phyloP scores from a whole-genome alignment of 1,140 invertebrate genomes.

The Brachionus calyciflorus region DNA sequence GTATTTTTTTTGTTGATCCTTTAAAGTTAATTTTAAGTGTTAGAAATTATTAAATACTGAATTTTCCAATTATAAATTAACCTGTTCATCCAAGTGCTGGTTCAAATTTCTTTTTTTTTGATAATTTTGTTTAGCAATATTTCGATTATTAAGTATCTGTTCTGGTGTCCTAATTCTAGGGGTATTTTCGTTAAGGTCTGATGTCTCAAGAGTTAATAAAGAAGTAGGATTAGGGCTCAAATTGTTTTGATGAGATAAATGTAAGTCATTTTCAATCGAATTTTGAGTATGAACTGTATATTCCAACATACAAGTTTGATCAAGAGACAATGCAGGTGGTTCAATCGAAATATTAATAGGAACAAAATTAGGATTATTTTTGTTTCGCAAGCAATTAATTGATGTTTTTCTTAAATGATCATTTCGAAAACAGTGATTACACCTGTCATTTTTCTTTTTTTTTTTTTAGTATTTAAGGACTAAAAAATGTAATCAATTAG shows the following conservation, averaged over 20 bases:
- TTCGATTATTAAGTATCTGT: not conserved
- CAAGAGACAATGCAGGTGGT: too few relatives aligned
- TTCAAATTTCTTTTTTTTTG: constrained; percentile 13
- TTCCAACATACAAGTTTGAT: not conserved
- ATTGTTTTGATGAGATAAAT: not conserved
- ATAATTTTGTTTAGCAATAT: not conserved
- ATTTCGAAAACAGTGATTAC: not conserved
- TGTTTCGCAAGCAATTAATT: not conserved
- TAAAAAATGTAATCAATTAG: too few relatives aligned
- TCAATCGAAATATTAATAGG: too few relatives aligned
- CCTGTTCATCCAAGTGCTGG: not conserved
- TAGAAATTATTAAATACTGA: not conserved
- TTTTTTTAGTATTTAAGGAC: not conserved
- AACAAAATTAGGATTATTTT: too few relatives aligned
- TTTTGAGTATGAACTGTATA: constrained; percentile 11
- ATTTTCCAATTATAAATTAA: too few relatives aligned
- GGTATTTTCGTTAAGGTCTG: too few relatives aligned
- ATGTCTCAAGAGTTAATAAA: too few relatives aligned
- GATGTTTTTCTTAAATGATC: constrained; percentile 8
- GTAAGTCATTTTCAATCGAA: too few relatives aligned
- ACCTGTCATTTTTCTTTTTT: not conserved
- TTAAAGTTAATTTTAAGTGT: not conserved
- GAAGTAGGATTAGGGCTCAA: not conserved
- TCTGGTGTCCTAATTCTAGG: not conserved
- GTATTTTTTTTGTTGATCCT: not conserved